A percentile compares a stretch with the other conserved stretches of the same genome.
Conservation (phyloP, 2,113 vertebrate species). For the Microcebus murinus region DNA sequence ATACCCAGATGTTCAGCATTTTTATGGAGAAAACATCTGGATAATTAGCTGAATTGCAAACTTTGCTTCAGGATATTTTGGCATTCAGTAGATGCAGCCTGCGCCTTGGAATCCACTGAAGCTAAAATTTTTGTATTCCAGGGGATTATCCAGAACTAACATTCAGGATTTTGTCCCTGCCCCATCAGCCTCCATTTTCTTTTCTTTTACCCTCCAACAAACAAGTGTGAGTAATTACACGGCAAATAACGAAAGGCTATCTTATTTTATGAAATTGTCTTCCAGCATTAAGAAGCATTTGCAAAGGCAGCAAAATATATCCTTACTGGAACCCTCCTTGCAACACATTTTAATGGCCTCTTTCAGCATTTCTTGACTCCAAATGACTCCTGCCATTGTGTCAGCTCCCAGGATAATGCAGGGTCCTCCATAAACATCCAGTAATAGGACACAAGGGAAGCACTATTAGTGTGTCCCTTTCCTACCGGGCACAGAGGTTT, state of each 20-base stretch:
- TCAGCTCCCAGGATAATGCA: constrained; percentile 89
- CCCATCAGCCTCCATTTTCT: neutral
- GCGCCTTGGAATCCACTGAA: neutral
- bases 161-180: constrained; percentile 56
- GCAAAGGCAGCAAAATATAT: constrained; percentile 77
- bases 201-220: constrained; percentile 60
- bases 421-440: constrained; percentile 88
- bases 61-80: constrained; percentile 56
- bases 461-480: constrained; percentile 86
- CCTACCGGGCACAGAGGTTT: constrained; percentile 86
- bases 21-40: constrained; percentile 58
- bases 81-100: constrained; percentile 27
- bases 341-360: constrained; percentile 89
- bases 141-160: constrained; percentile 41
- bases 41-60: constrained; percentile 50
- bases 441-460: constrained; percentile 92
- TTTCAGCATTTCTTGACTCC: constrained; percentile 88
- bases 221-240: constrained; percentile 72
- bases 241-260: constrained; percentile 12
- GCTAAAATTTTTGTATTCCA: constrained; percentile 43
- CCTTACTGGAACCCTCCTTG: constrained; percentile 83
- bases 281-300: constrained; percentile 73
- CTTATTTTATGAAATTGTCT: constrained; percentile 72
- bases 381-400: constrained; percentile 89
- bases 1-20: constrained; percentile 60